Evolutionary conservation across 2,888 invertebrate genomes (phyloP).

Genomic region (Oasisia sp.): DNA sequence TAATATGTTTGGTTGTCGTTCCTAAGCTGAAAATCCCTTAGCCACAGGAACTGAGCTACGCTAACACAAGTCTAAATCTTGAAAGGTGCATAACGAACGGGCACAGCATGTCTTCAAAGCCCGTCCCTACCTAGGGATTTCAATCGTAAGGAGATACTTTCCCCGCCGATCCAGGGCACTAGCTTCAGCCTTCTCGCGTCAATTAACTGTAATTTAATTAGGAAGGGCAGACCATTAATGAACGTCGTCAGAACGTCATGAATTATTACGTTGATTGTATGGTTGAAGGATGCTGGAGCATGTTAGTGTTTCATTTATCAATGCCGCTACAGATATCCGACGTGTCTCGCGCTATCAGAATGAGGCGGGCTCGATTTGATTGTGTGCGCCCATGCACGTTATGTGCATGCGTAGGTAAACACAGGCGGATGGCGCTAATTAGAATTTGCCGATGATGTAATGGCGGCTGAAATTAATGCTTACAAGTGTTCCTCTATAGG

Average conservation of each 20-base stretch:
- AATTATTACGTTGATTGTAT: background rate
- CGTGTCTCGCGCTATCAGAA: background rate
- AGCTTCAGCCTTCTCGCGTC: background rate
- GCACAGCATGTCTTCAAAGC: background rate
- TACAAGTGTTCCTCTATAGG: too few species aligned
- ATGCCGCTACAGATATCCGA: background rate
- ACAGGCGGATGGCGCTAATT: background rate
- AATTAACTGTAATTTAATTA: conserved; percentile 11
- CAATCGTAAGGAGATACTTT: background rate
- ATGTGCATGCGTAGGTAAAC: conserved; percentile 2
- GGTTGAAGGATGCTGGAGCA: background rate
- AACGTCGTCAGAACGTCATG: conserved; percentile 8
- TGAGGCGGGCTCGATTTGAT: background rate
- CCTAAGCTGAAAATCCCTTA: background rate
- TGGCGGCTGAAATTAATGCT: too few species aligned
- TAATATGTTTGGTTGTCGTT: background rate
- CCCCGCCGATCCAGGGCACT: background rate
- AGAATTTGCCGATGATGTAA: too few species aligned
- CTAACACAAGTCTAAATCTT: background rate
- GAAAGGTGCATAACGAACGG: background rate
- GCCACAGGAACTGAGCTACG: background rate
- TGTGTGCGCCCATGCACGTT: background rate
- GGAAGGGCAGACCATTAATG: background rate
- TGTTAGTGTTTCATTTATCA: background rate
- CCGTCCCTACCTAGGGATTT: background rate